Base-by-base conservation (phyloP, 2,797 vertebrate species). In the Danio tinwini region DNA sequence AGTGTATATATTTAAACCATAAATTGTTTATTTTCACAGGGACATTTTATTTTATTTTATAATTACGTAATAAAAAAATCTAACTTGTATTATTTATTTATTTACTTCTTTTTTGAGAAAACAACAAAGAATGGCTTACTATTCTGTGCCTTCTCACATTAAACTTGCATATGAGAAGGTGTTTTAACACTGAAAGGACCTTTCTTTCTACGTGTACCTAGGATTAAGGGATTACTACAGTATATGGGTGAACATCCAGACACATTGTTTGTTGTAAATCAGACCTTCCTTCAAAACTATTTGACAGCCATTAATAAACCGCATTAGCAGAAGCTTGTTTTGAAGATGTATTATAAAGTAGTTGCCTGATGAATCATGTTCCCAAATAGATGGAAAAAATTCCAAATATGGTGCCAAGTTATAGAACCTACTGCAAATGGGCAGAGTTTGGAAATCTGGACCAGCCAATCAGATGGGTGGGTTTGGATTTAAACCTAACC, bases 191-290 rank as follows among this genome's bases (percentile, higher is more conserved):
- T 0, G 3, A 76, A 56, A 76, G 62, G 5, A 42, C 10, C 14
- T 45, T 65, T 39, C 44, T 65, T 55, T 56, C 40, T 47, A 47
- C 47, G 52, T 67, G 63, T 67, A 76, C 52, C 45, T 47, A 45
- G 47, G 67, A 62, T 79, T 79, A 76, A 58, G 42, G 40, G 63
- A 76, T 67, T 58, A 58, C 42, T 14, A n/a, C n/a, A n/a, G n/a
- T n/a, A 40, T 58, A 59, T 14, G 21, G 52, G 21, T 76, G 52
- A 52, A 67, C 62, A 76, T 67, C 40, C 21, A 67, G n/a, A 67
- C 67, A 67, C 10, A 49, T 47, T 58, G 74, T 67, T 67, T 67
- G 63, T 68, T 19, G 76, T 67, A 12, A 56, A 67, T 76, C 63
- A 76, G 29, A 12, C 5, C 29, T 68, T 59, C 21, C 64, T 68